Evolutionary conservation across 2,888 invertebrate genomes (phyloP), one percentile per base, ranked within the genome.

Genomic region (Megastigmus dorsalis): DNA sequence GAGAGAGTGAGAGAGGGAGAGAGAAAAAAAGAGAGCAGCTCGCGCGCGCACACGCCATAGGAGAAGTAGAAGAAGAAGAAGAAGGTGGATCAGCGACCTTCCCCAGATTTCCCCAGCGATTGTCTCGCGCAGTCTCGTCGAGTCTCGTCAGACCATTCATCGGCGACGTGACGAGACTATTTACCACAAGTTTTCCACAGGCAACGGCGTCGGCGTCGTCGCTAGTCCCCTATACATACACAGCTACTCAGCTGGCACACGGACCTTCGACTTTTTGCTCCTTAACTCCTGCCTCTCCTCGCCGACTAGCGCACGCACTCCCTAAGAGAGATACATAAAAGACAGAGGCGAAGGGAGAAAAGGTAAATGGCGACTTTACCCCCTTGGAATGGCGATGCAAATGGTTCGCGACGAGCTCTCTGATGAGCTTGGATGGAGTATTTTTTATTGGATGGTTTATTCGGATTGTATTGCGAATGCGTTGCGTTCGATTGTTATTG

Each of bases 131-230:
- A 82, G 82, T 83, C 85, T 83, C 82, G 54, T 5, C 30, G 80
- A 83, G 85, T 84, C 84, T 85, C 85, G 87, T 86, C 86, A 84
- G 84, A 81, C 85, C 84, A 85, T 87, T 86, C 86, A 87, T 86
- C 84, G 86, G 75, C 84, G 84, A 87, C 86, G 86, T 87, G 87
- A 83, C 83, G 81, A 80, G 86, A 87, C 85, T 87, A 70, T 81
- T 75, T 74, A 71, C 75, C 45, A 15, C 23, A 20, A 18, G 48
- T 55, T 66, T 59, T 65, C 54, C 36, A 41, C 43, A 23, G 43
- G 26, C 13, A 54, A n/a, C 30, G 1, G 30, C 41, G 43, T 48
- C 15, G n/a, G 9, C 23, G 0, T 6, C 50, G n/a, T 26, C 36
- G 10, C 36, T 20, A 20, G 33, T 28, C 38, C 23, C 28, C 15